These are phyloP conservation scores for Siniperca chuatsi DNA, from an alignment of 2,113 vertebrate species.

Conservation along the genomic window DNA sequence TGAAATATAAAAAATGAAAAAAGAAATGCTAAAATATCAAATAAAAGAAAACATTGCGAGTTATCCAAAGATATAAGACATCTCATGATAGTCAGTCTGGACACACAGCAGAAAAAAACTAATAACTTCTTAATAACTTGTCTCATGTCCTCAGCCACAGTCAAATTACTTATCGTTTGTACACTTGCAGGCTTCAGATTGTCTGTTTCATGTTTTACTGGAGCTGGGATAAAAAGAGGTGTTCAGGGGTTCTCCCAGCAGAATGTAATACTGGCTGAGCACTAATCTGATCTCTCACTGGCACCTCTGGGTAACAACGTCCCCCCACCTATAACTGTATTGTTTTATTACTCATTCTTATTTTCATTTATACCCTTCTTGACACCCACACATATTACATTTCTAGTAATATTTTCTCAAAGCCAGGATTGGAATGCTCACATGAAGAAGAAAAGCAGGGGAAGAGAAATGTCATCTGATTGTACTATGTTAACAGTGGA, in stretches of 20 bases:
- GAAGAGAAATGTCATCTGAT: conserved; percentile 9
- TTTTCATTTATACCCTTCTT: conserved; percentile 27
- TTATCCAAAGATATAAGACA: conserved; percentile 12
- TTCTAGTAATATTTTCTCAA: conserved; percentile 35
- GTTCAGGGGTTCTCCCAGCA: conserved; percentile 29
- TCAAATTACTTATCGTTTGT: conserved; percentile 43
- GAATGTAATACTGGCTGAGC: conserved; percentile 43
- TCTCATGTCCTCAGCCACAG: conserved; percentile 39
- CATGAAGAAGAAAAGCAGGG: neutral
- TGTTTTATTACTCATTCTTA: conserved; percentile 34
- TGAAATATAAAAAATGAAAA: conserved; percentile 26
- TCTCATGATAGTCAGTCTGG: conserved; percentile 28
- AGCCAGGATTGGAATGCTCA: neutral
- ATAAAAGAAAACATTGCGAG: conserved; percentile 20
- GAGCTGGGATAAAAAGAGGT: conserved; percentile 11
- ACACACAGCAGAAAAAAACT: conserved; percentile 24
- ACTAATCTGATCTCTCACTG: conserved; percentile 45
- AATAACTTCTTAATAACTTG: conserved; percentile 41
- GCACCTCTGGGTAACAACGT: conserved; percentile 30
- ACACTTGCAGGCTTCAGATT: conserved; percentile 18
- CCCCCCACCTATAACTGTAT: neutral
- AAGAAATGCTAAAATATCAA: conserved; percentile 26
- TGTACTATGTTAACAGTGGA: neutral
- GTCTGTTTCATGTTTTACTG: neutral
- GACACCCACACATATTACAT: conserved; percentile 40